Base-by-base conservation (phyloP, 1,140 invertebrate genomes). In the Lepidurus apus region DNA sequence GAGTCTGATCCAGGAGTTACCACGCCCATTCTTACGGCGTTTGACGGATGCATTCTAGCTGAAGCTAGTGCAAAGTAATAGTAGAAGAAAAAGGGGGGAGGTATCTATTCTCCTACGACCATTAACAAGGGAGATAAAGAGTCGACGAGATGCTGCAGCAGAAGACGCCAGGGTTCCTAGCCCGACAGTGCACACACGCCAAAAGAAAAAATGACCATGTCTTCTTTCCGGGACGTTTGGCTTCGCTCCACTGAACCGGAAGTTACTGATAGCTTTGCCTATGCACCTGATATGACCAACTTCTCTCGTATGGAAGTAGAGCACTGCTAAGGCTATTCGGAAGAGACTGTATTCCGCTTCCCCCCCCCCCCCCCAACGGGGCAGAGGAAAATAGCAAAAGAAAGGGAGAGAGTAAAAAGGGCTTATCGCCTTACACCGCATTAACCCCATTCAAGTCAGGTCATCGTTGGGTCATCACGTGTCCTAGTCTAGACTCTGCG, bases 151-250 rank as follows among this genome's bases (percentile, higher is more conserved):
- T 13, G 53, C 53, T n/a, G 53, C 53, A 65, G 17, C 53, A 65
- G 53, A 21, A 65, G 17, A 65, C 21, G 53, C 8, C 53, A 65
- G n/a, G 53, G 53, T 65, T 65, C 53, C 53, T 13, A n/a, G 17
- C 53, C 21, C 13, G 53, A 21, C 17, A 21, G 17, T 21, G 21
- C 53, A 65, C 13, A 65, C 53, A 65, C 53, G 53, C 17, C 17
- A 65, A 13, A 65, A 65, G 53, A 65, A 65, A 65, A 65, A 65
- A 65, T 65, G 53, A 65, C 53, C 53, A 65, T 65, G 53, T 65
- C 53, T 65, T 65, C 53, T 65, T 65, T 65, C 53, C 53, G 53
- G 53, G 53, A 65, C 53, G 53, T 65, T 65, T 65, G 53, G 53
- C 53, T 65, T 65, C 53, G 53, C 53, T 65, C 53, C 53, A 65